Evolutionary conservation across 2,888 invertebrate species (phyloP), one percentile per base, ranked within the genome.

Genomic region (Dynastes grantii): DNA sequence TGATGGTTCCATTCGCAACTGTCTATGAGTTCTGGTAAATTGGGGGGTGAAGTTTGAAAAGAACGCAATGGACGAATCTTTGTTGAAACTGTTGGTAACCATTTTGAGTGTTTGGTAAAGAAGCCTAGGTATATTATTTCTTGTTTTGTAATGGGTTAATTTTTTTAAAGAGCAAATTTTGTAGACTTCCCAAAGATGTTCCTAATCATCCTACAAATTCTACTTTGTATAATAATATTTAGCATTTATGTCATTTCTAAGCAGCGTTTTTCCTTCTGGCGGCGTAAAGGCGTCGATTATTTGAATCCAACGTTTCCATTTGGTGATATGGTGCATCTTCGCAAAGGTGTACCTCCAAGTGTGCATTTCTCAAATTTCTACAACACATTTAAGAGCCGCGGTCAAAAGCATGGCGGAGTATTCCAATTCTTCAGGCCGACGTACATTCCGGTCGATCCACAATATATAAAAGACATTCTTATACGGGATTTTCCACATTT

Each of bases 401-500:
- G 61, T 16, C 61, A 61, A 37, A 81, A 80, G 53, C 80, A 79
- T 13, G 81, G 78, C 1, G 81, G 81, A 11, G 32, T 81, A n/a
- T 81, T 78, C 68, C 67, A 68, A 22, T 80, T 82, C 3, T 8
- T 73, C 9, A 55, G 32, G 32, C 82, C 83, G 0, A 76, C 76
- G 5, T 83, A 81, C 65, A 0, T 83, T 0, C 80, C 81, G 0
- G 53, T 80, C 0, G 80, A 83, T 65, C 67, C 78, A 4, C 81
- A 83, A n/a, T 79, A 76, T 9, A 65, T 84, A 32, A 84, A 83
- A 76, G 88, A 89, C 63, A 87, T 93, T 27, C 83, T 93, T 83
- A 90, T 90, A 51, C 91, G 90, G 80, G 92, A 93, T 82, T 93
- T 92, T 81, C 88, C 87, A 6, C 87, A 91, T 83, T 93, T 93